Evolutionary conservation across 1,140 invertebrate species (phyloP).

Genomic region (Metopolophium dirhodum): DNA sequence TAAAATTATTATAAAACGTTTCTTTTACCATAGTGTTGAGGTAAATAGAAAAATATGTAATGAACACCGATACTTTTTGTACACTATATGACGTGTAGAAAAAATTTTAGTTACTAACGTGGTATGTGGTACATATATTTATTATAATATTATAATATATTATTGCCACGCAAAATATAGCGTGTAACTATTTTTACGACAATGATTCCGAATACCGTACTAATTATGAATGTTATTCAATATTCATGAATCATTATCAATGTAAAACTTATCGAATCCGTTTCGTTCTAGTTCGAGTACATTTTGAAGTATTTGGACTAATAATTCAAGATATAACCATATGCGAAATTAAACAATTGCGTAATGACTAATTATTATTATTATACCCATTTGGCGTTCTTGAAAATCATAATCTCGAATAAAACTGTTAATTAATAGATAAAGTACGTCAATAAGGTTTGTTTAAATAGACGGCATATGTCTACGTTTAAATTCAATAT

Average conservation of each 20-base stretch:
- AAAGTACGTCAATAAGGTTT: background rate
- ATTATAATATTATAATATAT: too few relatives aligned
- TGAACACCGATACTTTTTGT: background rate
- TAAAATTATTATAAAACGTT: background rate
- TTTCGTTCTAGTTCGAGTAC: slow-evolving; percentile 1
- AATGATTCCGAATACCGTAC: background rate
- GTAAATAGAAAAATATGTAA: background rate
- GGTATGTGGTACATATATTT: background rate
- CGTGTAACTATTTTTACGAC: background rate
- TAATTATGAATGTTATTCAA: background rate
- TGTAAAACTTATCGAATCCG: slow-evolving; percentile 3
- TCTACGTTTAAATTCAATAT: background rate
- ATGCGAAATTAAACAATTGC: slow-evolving; percentile 2
- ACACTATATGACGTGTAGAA: background rate
- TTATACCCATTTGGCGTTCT: background rate
- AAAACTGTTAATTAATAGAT: slow-evolving; percentile 16
- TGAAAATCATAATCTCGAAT: slow-evolving; percentile 4
- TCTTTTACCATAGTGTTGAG: background rate
- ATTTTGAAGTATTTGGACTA: background rate
- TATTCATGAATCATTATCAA: background rate
- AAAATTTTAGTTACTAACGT: background rate
- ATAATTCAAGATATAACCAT: background rate
- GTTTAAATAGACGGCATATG: background rate
- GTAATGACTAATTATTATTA: background rate
- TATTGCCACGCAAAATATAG: background rate